A percentile compares a stretch with the other conserved stretches of the same genome.
Evolutionary conservation across 2,113 vertebrate genomes (phyloP).

Genomic region (Elephas maximus): DNA sequence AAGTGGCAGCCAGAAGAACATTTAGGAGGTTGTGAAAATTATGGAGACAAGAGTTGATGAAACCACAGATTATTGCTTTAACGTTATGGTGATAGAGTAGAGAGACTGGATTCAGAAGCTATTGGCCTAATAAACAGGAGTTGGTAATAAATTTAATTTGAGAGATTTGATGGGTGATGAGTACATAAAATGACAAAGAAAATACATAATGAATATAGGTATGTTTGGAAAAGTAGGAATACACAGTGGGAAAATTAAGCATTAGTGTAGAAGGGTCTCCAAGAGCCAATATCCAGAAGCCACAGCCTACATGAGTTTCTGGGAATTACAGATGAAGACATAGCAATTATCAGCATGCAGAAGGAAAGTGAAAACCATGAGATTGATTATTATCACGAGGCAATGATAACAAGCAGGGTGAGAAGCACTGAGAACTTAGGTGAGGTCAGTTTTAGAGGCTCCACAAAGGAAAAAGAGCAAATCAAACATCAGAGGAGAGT

Average conservation of each 20-base stretch:
- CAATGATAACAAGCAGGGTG: rapidly evolving
- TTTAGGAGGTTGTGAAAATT: neutral
- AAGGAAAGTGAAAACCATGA: too few relatives aligned
- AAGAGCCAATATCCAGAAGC: neutral
- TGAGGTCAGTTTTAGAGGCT: rapidly evolving
- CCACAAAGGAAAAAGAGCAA: neutral
- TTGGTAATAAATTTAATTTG: neutral
- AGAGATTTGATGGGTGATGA: too few relatives aligned
- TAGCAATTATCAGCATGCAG: rapidly evolving
- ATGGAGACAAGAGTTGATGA: neutral
- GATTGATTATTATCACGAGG: rapidly evolving
- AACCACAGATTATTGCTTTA: neutral
- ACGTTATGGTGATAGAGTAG: neutral
- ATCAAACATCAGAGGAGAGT: neutral
- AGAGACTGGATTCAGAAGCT: neutral
- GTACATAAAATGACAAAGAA: neutral
- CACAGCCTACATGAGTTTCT: rapidly evolving
- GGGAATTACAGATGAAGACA: neutral
- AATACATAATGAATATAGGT: too few relatives aligned
- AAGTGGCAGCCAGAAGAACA: neutral
- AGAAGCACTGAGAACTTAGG: neutral
- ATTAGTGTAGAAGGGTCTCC: neutral
- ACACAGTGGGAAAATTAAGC: neutral
- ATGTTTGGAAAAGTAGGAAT: too few relatives aligned
- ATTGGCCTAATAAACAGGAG: neutral